Evolutionary conservation across 2,113 vertebrate genomes (phyloP), one percentile per base, ranked within the genome.

Genomic region (Platycercus adscitus): DNA sequence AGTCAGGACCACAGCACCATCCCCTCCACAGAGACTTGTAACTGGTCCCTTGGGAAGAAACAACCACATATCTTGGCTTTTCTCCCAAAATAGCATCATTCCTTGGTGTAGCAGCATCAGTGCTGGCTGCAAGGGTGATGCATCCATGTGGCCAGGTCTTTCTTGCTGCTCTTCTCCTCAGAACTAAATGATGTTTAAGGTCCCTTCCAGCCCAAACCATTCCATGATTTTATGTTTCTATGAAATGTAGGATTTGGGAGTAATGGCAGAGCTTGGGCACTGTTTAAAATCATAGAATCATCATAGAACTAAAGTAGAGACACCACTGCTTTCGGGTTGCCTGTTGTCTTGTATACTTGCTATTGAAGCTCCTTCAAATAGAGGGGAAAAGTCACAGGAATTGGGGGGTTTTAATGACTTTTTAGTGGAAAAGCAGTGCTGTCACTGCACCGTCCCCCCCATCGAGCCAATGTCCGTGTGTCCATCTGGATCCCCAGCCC

Each of bases 1-100:
- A 71, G n/a, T 24, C 0, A 0, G 68, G 75, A 18, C 52, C 17
- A 3, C 0, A 6, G 43, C 15, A 6, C 28, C 6, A 2, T 70
- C 49, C 23, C 17, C 2, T 7, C 73, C 4, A 0, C 0, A 17
- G n/a, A 43, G 70, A 24, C 81, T 91, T 58, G 6, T 75, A 17
- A 39, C 20, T 0, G 1, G 10, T 64, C 55, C 33, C 25, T 50
- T 25, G 50, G 72, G 53, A 73, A 66, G 63, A 56, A 75, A 10
- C 10, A 39, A 18, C 19, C 73, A 9, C 3, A 0, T 66, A 81
- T 44, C 41, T 72, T 5, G 6, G 43, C 21, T 86, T 90, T 85
- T 65, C n/a, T 35, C 83, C 47, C 39, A 77, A 35, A 95, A 43
- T 2, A 15, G 0, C 10, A 0, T 58, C 10, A 3, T 73, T 79